Percentiles rank a stretch among this genome's conserved stretches.
These are phyloP conservation scores for Orientallactaga bullata DNA, from an alignment of 2,113 vertebrate genomes.

Conservation along the genomic window DNA sequence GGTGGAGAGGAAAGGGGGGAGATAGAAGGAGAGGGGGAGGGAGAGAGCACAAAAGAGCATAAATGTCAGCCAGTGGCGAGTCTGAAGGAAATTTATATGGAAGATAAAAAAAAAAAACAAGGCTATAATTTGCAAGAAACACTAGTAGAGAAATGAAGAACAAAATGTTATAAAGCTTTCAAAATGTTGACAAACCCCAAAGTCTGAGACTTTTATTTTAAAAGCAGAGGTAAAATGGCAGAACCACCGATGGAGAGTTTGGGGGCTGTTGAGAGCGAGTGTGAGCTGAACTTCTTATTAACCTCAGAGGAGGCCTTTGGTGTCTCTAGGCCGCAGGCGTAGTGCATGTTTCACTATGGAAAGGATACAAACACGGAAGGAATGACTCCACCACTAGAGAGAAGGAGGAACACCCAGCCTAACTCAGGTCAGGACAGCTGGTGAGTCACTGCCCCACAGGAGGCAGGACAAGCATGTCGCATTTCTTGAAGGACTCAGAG, in stretches of 20 bases:
- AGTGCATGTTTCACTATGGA: conserved; percentile 43
- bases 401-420: conserved; percentile 12
- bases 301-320: conserved; percentile 46
- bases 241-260: background rate
- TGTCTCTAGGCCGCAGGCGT: conserved; percentile 54
- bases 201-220: background rate
- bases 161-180: background rate
- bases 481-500: background rate
- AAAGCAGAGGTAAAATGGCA: conserved; percentile 36
- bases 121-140: conserved; percentile 1
- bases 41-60: background rate
- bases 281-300: background rate
- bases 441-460: conserved; percentile 56
- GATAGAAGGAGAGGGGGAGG: background rate
- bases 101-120: background rate
- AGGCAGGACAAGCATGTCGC: conserved; percentile 17
- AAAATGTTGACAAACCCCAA: conserved; percentile 5
- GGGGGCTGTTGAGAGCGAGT: background rate
- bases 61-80: background rate
- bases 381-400: conserved; percentile 56
- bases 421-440: background rate
- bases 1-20: too few species aligned
- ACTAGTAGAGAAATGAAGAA: conserved; percentile 20
- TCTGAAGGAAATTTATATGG: background rate
- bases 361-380: conserved; percentile 60